These are phyloP conservation scores for Cardiocondyla obscurior DNA, from an alignment of 1,140 invertebrate genomes.

Conservation along the genomic window DNA sequence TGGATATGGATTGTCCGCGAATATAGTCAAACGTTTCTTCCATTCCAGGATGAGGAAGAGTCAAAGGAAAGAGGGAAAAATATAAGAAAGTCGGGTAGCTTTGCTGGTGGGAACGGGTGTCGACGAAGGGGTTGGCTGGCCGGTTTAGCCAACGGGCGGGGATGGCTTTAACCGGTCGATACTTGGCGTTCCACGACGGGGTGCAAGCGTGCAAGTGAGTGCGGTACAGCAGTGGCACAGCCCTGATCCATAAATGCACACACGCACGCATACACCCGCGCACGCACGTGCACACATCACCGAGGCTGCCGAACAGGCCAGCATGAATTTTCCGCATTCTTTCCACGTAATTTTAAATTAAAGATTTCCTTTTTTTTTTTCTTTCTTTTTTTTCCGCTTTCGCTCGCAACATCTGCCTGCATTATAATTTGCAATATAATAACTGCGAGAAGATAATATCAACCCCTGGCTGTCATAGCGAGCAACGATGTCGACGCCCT, in stretches of 20 bases:
- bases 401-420: neutral
- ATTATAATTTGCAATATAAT: neutral
- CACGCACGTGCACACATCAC: neutral
- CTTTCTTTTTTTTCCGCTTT: neutral
- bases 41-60: neutral
- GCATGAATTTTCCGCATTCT: neutral
- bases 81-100: slow-evolving; percentile 56
- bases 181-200: slow-evolving; percentile 61
- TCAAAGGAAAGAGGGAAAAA: slow-evolving; percentile 27
- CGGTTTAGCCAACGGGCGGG: slow-evolving; percentile 60
- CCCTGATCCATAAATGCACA: slow-evolving; percentile 46
- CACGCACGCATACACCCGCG: neutral
- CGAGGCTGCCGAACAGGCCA: neutral
- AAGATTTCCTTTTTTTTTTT: slow-evolving; percentile 4
- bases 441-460: neutral
- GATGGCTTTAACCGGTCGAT: slow-evolving; percentile 70
- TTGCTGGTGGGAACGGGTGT: slow-evolving; percentile 9
- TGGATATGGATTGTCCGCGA: neutral
- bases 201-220: slow-evolving; percentile 25
- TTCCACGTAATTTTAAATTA: neutral
- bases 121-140: slow-evolving; percentile 63
- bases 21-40: neutral
- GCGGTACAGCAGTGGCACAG: slow-evolving; percentile 27
- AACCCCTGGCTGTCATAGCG: neutral
- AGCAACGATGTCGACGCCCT: slow-evolving; percentile 17